A percentile compares a stretch with the other conserved stretches of the same genome.
phyloP scores from a whole-genome alignment of 64 coral and sea anemone species.

The Stylophora pistillata region DNA sequence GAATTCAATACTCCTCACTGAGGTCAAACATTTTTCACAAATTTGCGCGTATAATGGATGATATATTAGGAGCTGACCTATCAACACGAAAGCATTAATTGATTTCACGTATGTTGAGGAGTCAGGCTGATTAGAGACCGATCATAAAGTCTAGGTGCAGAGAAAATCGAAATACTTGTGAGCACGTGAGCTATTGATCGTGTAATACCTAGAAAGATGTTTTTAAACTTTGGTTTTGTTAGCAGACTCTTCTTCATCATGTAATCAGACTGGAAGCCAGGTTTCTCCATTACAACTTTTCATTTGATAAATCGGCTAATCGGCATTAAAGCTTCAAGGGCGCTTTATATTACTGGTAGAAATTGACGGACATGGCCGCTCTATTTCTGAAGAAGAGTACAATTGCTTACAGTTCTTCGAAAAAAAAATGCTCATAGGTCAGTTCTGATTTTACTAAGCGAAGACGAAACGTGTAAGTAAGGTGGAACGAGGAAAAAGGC shows the following conservation, averaged over 20 bases:
- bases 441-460: neutral
- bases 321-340: too few relatives aligned
- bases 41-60: slow-evolving; percentile 12
- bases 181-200: neutral
- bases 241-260: too few relatives aligned
- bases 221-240: too few relatives aligned
- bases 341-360: too few relatives aligned
- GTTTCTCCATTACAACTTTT: too few relatives aligned
- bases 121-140: neutral
- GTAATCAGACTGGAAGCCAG: too few relatives aligned
- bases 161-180: neutral
- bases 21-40: slow-evolving; percentile 5
- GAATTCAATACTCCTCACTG: too few relatives aligned
- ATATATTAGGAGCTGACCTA: neutral
- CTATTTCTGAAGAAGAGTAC: too few relatives aligned
- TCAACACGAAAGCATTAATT: slow-evolving; percentile 8
- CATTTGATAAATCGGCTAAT: too few relatives aligned
- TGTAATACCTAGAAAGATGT: neutral
- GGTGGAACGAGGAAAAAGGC: neutral
- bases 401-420: too few relatives aligned
- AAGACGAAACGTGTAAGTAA: neutral
- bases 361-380: too few relatives aligned
- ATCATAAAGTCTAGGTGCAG: neutral
- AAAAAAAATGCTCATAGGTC: neutral
- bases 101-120: neutral